Evolutionary conservation across 2,888 invertebrate species (phyloP).

Genomic region (Cylindroiulus punctatus): DNA sequence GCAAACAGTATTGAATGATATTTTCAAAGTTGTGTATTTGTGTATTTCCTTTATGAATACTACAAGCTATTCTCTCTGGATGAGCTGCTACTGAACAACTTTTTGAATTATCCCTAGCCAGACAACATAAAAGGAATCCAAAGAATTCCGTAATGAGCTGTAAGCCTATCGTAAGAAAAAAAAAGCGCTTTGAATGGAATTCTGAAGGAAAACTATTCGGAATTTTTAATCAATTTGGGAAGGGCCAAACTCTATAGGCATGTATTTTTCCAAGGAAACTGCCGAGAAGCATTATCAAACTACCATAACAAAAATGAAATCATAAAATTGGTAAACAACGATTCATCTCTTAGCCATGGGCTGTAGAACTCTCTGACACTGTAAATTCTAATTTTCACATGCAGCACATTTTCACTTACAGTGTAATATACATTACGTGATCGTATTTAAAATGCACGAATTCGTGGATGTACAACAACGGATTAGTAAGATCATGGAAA

Average conservation of each 20-base stretch:
- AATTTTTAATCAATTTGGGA: constrained; percentile 29
- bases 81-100: background rate
- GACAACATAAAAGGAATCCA: background rate
- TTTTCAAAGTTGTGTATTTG: no score
- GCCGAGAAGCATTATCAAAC: background rate
- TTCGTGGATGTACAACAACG: background rate
- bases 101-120: background rate
- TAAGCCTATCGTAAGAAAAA: background rate
- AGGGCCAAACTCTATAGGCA: background rate
- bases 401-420: no score
- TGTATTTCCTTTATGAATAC: no score
- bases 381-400: background rate
- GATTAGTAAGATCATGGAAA: no score
- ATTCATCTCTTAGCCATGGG: no score
- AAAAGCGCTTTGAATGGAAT: background rate
- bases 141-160: constrained; percentile 37
- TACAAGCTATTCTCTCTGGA: no score
- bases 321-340: no score
- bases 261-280: background rate
- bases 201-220: constrained; percentile 6
- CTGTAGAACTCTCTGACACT: background rate
- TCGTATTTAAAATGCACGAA: background rate
- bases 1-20: no score
- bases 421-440: background rate
- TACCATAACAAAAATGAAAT: background rate